Base-by-base conservation (phyloP, 2,888 invertebrate genomes). In the Spisula subtruncata region DNA sequence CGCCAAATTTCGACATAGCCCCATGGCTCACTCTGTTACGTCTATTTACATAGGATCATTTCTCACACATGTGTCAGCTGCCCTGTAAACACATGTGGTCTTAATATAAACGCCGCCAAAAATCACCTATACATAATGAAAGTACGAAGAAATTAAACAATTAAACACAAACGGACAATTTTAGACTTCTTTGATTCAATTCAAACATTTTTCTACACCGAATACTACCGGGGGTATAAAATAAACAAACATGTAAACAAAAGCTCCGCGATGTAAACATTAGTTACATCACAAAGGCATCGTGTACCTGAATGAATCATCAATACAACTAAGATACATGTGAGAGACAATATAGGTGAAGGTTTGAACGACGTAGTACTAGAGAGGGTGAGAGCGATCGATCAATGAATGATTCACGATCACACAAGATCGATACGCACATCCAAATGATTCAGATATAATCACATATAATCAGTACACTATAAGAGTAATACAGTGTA, bases 381-480 rank as follows among this genome's bases (percentile, higher is more conserved):
- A n/a, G n/a, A n/a, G n/a, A n/a, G n/a, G 25, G 10, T n/a, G 60
- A 51, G 51, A 51, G 51, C 12, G 14, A 6, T 41, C 4, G 51
- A 16, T 66, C 60, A 25, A 66, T 66, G n/a, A 66, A 66, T 66
- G 60, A 66, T 66, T 66, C 60, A 66, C 25, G 25, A 66, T 66
- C 60, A 0, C 8, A 25, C 12, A 10, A 25, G 60, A 66, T 66
- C 60, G 60, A 66, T 66, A 5, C n/a, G 41, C 8, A 66, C 25
- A 66, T 20, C 10, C 25, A 5, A 25, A 5, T n/a, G 25, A 56
- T 18, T 56, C 56, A n/a, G n/a, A 56, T n/a, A 18, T 25, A 66
- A 66, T 56, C 56, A n/a, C 6, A 56, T n/a, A 18, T 25, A 66
- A 66, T 51, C 51, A 51, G 14, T 12, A 51, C 12, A 51, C 51